Percentiles rank a stretch among this genome's conserved stretches.
These are phyloP conservation scores for Bhutanitis thaidina DNA, from an alignment of 2,888 invertebrate species.

Conservation along the genomic window DNA sequence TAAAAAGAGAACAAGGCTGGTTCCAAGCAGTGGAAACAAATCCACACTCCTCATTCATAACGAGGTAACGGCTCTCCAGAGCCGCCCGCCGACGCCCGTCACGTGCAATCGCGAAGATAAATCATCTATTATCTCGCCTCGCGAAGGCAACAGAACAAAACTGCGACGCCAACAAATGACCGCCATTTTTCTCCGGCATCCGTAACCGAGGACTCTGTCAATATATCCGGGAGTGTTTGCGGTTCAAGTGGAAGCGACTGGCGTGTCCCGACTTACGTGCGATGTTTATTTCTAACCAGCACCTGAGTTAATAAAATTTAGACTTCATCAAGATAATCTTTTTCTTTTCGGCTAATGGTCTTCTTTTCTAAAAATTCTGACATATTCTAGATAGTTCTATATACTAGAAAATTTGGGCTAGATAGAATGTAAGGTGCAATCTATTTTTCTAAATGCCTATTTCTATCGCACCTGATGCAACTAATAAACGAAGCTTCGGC, in stretches of 20 bases:
- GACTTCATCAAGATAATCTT: too few species aligned
- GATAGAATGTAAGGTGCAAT: too few species aligned
- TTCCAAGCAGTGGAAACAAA: neutral
- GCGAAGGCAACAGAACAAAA: constrained; percentile 75
- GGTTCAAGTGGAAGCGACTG: constrained; percentile 25
- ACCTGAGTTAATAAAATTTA: too few species aligned
- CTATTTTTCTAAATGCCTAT: too few species aligned
- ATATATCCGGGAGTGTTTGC: constrained; percentile 54
- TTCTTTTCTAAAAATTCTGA: too few species aligned
- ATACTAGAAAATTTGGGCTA: too few species aligned
- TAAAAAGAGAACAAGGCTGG: too few species aligned
- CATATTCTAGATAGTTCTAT: too few species aligned
- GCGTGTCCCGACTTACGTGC: constrained; percentile 14
- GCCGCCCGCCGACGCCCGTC: constrained; percentile 41
- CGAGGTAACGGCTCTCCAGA: constrained; percentile 23
- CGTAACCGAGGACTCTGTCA: constrained; percentile 76
- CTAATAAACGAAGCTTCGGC: too few species aligned
- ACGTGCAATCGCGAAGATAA: constrained; percentile 68
- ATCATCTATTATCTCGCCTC: constrained; percentile 77
- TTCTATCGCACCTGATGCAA: too few species aligned
- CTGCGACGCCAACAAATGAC: constrained; percentile 76
- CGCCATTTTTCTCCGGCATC: constrained; percentile 73
- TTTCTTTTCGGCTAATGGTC: too few species aligned
- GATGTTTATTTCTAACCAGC: too few species aligned
- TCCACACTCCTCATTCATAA: constrained; percentile 14